These are phyloP conservation scores for Gobio occitaniae DNA, from an alignment of 2,797 vertebrate genomes.

Conservation along the genomic window DNA sequence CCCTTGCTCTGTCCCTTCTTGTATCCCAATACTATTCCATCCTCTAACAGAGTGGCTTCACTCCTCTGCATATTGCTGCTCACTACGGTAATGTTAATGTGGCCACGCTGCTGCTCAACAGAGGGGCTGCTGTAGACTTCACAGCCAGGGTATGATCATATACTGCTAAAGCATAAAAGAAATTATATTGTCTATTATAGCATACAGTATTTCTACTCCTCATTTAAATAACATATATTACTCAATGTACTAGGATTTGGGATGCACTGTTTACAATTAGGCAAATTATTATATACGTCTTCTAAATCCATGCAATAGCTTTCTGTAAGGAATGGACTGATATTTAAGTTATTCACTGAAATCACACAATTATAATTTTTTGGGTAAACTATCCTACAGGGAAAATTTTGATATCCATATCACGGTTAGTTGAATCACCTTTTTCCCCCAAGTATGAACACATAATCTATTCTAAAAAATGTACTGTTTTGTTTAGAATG, in stretches of 20 bases:
- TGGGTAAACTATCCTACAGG: neutral
- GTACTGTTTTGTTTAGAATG: constrained; percentile 81
- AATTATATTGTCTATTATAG: neutral
- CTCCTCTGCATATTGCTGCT: constrained; percentile 95
- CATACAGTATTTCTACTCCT: too few species aligned
- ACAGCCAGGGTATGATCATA: constrained; percentile 87
- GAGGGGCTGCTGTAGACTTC: constrained; percentile 97
- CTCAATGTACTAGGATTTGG: neutral
- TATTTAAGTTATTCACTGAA: neutral
- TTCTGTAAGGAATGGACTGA: neutral
- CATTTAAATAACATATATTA: neutral
- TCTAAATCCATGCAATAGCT: neutral
- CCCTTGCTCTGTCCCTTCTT: neutral
- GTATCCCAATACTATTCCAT: constrained; percentile 36
- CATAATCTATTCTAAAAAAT: neutral
- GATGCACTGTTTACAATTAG: neutral
- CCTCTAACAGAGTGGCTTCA: constrained; percentile 90
- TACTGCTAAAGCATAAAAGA: neutral
- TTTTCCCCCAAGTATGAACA: neutral
- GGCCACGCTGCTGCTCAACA: constrained; percentile 95
- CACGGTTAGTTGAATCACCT: neutral
- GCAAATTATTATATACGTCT: neutral
- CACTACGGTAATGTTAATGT: constrained; percentile 99
- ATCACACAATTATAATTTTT: neutral
- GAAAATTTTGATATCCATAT: neutral